Evolutionary conservation across 2,888 invertebrate species (phyloP).

Genomic region (Alsophila aescularia): DNA sequence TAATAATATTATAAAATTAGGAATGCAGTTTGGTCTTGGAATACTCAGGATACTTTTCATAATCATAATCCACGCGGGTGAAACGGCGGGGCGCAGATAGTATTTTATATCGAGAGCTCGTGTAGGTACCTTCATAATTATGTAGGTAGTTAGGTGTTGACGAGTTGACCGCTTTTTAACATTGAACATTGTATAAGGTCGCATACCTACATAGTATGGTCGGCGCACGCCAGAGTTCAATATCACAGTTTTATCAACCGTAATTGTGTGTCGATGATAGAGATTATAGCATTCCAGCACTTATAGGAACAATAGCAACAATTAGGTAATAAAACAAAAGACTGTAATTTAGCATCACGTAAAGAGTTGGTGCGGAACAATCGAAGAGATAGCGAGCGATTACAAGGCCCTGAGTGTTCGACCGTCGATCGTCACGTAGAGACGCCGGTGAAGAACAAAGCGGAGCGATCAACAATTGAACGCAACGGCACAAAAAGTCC

Average conservation of each 20-base stretch:
- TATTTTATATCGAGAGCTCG: too few species aligned
- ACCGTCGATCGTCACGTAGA: constrained; percentile 78
- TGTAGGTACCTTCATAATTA: too few species aligned
- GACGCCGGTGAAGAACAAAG: constrained; percentile 77
- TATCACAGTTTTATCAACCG: constrained; percentile 44
- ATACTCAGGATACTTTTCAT: too few species aligned
- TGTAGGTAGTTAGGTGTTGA: constrained; percentile 21
- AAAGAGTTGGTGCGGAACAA: constrained; percentile 72
- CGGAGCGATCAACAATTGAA: constrained; percentile 75
- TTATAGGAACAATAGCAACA: constrained; percentile 76
- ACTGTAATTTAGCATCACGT: constrained; percentile 78
- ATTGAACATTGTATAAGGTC: constrained; percentile 25
- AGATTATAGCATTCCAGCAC: constrained; percentile 56
- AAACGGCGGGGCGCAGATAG: too few species aligned
- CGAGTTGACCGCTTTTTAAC: constrained; percentile 26
- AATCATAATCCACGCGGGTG: too few species aligned
- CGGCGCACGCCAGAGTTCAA: constrained; percentile 36
- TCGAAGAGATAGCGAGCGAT: constrained; percentile 67
- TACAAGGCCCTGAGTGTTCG: constrained; percentile 74
- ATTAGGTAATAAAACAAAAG: constrained; percentile 81
- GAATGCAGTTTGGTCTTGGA: too few species aligned
- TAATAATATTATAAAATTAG: too few species aligned
- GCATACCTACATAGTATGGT: constrained; percentile 30
- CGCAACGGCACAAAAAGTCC: constrained; percentile 74
- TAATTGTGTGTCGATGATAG: constrained; percentile 53